These are phyloP conservation scores for Ophioninae sp. DNA, from an alignment of 2,888 invertebrate species.

Conservation along the genomic window DNA sequence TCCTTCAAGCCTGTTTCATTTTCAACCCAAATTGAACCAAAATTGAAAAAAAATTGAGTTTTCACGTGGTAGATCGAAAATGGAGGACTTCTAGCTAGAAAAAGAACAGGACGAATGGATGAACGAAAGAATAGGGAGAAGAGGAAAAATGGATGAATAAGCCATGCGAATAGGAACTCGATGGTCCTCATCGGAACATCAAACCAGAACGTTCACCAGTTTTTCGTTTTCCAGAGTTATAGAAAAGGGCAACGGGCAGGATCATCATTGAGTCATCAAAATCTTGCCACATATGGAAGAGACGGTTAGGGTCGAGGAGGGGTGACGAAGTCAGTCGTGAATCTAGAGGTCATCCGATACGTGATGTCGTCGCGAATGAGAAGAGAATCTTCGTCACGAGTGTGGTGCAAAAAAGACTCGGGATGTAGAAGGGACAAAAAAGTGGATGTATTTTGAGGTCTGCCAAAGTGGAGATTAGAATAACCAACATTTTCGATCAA, in stretches of 20 bases:
- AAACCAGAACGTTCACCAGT: neutral
- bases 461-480: conserved; percentile 12
- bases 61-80: too few relatives aligned
- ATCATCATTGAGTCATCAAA: neutral
- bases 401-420: conserved; percentile 3
- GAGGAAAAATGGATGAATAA: neutral
- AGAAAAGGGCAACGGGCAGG: neutral
- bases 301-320: neutral
- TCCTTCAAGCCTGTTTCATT: too few relatives aligned
- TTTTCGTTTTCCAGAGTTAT: conserved; percentile 9
- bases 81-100: too few relatives aligned
- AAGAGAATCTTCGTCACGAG: neutral
- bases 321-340: neutral
- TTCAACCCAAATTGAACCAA: too few relatives aligned
- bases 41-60: too few relatives aligned
- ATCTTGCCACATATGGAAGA: neutral
- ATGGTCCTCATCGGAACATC: neutral
- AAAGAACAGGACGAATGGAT: too few relatives aligned
- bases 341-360: conserved; percentile 17
- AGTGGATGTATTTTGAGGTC: conserved; percentile 17
- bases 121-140: too few relatives aligned
- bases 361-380: conserved; percentile 46
- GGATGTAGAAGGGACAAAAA: neutral
- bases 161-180: neutral
- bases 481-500: neutral